Conservation (phyloP, 1,140 invertebrate species). For the Reticulitermes speratus region DNA sequence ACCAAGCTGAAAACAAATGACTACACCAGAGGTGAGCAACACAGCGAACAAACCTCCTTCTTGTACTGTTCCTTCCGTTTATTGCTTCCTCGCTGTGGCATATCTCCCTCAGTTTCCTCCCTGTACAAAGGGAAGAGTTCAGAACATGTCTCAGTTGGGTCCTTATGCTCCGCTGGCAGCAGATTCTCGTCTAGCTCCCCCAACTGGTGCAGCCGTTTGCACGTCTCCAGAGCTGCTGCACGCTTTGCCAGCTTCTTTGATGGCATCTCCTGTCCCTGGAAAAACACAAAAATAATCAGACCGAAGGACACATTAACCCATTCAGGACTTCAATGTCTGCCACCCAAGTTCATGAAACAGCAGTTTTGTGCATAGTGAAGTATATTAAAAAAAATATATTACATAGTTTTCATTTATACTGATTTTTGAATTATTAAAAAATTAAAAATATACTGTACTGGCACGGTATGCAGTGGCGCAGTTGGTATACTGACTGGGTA, state of each 20-base stretch:
- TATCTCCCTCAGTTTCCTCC: slow-evolving; percentile 45
- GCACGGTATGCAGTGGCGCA: too few relatives aligned
- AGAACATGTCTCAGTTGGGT: slow-evolving; percentile 34
- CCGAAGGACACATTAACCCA: too few relatives aligned
- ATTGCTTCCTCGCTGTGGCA: slow-evolving; percentile 63
- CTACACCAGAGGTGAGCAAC: background rate
- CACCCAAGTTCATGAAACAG: too few relatives aligned
- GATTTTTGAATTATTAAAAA: too few relatives aligned
- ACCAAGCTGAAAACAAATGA: background rate
- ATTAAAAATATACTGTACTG: too few relatives aligned
- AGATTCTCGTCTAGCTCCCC: slow-evolving; percentile 80
- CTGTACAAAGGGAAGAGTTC: background rate
- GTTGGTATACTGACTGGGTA: too few relatives aligned
- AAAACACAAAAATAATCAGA: slow-evolving; percentile 32
- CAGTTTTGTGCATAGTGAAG: too few relatives aligned
- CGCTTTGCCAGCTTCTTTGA: slow-evolving; percentile 71
- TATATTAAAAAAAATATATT: too few relatives aligned
- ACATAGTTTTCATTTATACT: too few relatives aligned
- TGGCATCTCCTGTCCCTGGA: slow-evolving; percentile 60
- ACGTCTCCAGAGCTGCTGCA: slow-evolving; percentile 75
- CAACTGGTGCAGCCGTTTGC: slow-evolving; percentile 64
- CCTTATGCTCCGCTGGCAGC: slow-evolving; percentile 63
- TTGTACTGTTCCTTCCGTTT: slow-evolving; percentile 69
- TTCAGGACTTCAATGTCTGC: too few relatives aligned
- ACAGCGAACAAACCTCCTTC: slow-evolving; percentile 53